Evolutionary conservation across 2,888 invertebrate species (phyloP).

Genomic region (Rhagonycha fulva): DNA sequence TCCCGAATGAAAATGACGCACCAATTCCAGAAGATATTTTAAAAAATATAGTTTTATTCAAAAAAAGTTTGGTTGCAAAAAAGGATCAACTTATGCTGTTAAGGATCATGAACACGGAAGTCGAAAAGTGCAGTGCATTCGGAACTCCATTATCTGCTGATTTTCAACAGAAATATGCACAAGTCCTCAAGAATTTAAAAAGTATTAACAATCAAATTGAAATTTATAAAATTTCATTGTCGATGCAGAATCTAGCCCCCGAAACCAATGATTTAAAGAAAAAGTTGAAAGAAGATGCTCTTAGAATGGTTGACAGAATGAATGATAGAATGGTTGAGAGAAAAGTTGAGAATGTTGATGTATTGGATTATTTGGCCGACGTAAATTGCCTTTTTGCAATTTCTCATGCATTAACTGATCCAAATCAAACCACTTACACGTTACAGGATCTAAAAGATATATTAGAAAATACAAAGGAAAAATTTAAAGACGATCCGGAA

Average conservation of each 20-base stretch:
- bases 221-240: constrained; percentile 81
- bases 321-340: no score
- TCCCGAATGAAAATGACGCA: constrained; percentile 63
- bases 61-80: constrained; percentile 83
- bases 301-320: constrained; percentile 77
- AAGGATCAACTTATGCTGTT: constrained; percentile 78
- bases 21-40: constrained; percentile 85
- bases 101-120: constrained; percentile 86
- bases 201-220: constrained; percentile 88
- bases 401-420: constrained; percentile 75
- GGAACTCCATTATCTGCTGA: constrained; percentile 80
- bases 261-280: constrained; percentile 87
- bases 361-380: constrained; percentile 82
- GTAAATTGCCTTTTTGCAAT: constrained; percentile 88
- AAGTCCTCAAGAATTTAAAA: constrained; percentile 85
- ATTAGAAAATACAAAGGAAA: constrained; percentile 84
- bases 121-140: constrained; percentile 83
- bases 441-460: constrained; percentile 88
- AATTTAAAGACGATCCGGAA: constrained; percentile 70
- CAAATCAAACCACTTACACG: constrained; percentile 87
- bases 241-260: constrained; percentile 84
- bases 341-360: no score
- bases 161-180: constrained; percentile 91
- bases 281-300: constrained; percentile 84
- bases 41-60: constrained; percentile 84